These are phyloP conservation scores for Austrofundulus limnaeus DNA, from an alignment of 2,113 vertebrate genomes.

Conservation along the genomic window DNA sequence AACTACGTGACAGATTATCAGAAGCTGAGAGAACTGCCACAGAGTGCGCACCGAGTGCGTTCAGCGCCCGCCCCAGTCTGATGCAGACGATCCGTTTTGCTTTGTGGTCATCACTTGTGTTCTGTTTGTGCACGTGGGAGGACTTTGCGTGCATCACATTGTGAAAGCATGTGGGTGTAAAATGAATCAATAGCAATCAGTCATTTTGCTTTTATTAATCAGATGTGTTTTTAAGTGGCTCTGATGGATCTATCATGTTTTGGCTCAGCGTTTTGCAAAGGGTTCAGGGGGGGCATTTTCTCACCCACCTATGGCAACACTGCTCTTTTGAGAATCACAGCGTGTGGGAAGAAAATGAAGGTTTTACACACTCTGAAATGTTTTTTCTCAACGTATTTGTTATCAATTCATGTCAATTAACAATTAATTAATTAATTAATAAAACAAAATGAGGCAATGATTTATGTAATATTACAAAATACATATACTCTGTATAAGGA, in stretches of 20 bases:
- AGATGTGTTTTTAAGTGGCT: constrained; percentile 61
- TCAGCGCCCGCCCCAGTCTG: constrained; percentile 28
- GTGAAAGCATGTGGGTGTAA: constrained; percentile 48
- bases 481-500: neutral
- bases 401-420: constrained; percentile 11
- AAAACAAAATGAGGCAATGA: neutral
- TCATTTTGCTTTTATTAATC: constrained; percentile 57
- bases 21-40: constrained; percentile 36
- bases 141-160: constrained; percentile 15
- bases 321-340: constrained; percentile 47
- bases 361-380: constrained; percentile 28
- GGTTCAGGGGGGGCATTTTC: constrained; percentile 42
- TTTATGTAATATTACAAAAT: neutral
- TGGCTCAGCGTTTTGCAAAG: constrained; percentile 32
- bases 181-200: constrained; percentile 48
- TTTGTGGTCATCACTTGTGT: constrained; percentile 41
- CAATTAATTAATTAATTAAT: neutral
- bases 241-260: constrained; percentile 58
- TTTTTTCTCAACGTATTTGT: constrained; percentile 27
- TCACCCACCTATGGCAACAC: constrained; percentile 51
- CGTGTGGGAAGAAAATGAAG: constrained; percentile 47
- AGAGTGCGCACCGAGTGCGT: constrained; percentile 28
- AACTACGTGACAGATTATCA: constrained; percentile 44
- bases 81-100: constrained; percentile 42
- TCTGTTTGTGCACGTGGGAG: constrained; percentile 20